Base-by-base conservation (phyloP, 37 sponge, comb jelly and placozoan species). In the Bolinopsis microptera region DNA sequence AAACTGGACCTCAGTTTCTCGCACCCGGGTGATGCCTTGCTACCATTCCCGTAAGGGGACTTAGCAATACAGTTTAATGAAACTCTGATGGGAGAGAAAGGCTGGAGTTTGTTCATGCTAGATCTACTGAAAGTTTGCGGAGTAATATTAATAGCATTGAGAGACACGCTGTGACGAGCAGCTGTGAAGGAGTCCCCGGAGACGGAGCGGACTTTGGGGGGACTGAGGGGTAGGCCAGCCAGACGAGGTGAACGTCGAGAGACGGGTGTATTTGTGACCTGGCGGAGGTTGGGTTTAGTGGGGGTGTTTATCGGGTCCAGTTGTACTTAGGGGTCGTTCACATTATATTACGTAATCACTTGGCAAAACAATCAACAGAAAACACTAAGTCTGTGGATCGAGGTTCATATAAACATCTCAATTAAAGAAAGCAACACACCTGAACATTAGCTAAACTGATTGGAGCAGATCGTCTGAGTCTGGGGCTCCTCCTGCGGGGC, bases 61-160 rank as follows among this genome's bases (percentile, higher is more conserved):
- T 34, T 77, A 36, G 36, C 80, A 25, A 86, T 86, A 13, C 61
- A n/a, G 22, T 41, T 86, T 13, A 86, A 48, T n/a, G 90, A 86
- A 0, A 86, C 90, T 86, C 61, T 13, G 61, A 86, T 86, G 24
- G 90, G 90, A 18, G 90, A 86, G 90, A 86, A 86, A 5, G 90
- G 90, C 1, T 28, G 80, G 36, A 32, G 35, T 28, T 18, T 35
- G 21, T 2, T 86, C 48, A 36, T 39, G 27, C 48, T 39, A 2
- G 90, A 2, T 3, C 90, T 30, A 40, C 90, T 86, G 90, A 86
- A 86, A 5, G 90, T 41, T 39, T 41, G 34, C 38, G 90, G 90
- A 40, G 90, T 86, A 77, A 77, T 77, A 36, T 77, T 77, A 9
- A 32, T 32, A 77, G 80, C 80, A 18, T 77, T 32, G 21, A 77